These are phyloP conservation scores for Eleginops maclovinus DNA, from an alignment of 2,113 vertebrate genomes.

Conservation along the genomic window DNA sequence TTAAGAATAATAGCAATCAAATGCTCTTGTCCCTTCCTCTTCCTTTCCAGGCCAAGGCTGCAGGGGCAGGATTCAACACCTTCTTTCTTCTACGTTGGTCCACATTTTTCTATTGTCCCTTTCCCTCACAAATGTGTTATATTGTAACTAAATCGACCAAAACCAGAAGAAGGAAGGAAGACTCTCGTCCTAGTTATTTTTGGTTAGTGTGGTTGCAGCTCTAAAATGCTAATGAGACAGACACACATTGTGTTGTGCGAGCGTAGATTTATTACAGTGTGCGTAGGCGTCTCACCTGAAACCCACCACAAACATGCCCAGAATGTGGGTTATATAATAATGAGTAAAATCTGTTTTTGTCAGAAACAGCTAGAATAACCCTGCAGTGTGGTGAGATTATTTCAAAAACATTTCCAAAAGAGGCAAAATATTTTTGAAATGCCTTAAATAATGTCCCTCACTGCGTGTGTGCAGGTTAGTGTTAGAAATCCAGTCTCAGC, in stretches of 20 bases:
- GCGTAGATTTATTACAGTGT: not conserved
- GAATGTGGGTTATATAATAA: not conserved
- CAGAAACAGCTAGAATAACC: not conserved
- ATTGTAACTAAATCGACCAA: not conserved
- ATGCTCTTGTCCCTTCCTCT: conserved; percentile 64
- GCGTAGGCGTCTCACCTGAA: not conserved
- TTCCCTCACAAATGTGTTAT: not conserved
- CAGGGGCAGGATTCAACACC: conserved; percentile 14
- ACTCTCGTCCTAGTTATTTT: not conserved
- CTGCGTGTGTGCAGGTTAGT: not conserved
- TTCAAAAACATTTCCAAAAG: no score
- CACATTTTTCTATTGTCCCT: not conserved
- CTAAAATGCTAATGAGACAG: conserved; percentile 27
- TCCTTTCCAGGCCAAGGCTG: conserved; percentile 49
- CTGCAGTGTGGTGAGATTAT: not conserved
- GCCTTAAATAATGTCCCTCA: not conserved
- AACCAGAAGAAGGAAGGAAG: no score
- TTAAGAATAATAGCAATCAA: conserved; percentile 67
- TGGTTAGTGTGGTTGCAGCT: conserved; percentile 14
- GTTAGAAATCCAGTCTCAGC: not conserved
- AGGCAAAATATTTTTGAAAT: not conserved
- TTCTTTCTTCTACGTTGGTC: not conserved
- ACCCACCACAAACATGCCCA: not conserved
- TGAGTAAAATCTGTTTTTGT: not conserved
- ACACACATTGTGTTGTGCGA: not conserved